Base-by-base conservation (phyloP, 2,113 vertebrate genomes). In the Pituophis catenifer region DNA sequence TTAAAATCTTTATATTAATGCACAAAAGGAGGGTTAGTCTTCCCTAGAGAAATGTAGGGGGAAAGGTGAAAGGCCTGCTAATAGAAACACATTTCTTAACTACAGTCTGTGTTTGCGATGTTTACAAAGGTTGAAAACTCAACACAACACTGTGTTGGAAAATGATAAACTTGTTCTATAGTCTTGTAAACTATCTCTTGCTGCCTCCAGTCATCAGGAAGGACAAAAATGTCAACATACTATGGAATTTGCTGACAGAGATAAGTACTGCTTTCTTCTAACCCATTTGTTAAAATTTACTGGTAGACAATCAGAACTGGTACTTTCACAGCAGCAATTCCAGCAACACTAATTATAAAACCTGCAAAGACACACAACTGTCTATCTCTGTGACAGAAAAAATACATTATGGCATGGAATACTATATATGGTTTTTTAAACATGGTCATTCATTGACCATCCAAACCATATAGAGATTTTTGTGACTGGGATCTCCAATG, bases 101-200 rank as follows among this genome's bases (percentile, higher is more conserved):
- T 94, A 96, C 93, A 93, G 0, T 93, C 91, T 62, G 88, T 95
- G 96, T 54, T 94, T 93, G 75, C 92, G 89, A 29, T 92, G 95
- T 96, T 96, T 96, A 95, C 94, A 86, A 92, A 95, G 88, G 62
- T 58, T 93, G 33, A 89, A 97, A 93, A 92, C 59, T 94, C 54
- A 88, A 94, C 92, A 90, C 44, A 90, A 93, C 59, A 94, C 53
- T 88, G 90, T 94, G 92, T 24, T 95, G 15, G 85, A 94, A 54
- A 50, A 93, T 96, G 93, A 95, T 93, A 96, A 96, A 95, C 92
- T 96, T 95, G 96, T 93, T 95, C 55, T 38, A 48, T 91, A 91
- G 86, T 92, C 70, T 94, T 44, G 75, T 3, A 70, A 96, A 95
- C 94, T 59, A 91, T 93, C 92, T 94, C 93, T 94, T 85, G 55